These are phyloP conservation scores for Hyperoplus lanceolatus DNA, from an alignment of 2,797 vertebrate species.

Conservation along the genomic window DNA sequence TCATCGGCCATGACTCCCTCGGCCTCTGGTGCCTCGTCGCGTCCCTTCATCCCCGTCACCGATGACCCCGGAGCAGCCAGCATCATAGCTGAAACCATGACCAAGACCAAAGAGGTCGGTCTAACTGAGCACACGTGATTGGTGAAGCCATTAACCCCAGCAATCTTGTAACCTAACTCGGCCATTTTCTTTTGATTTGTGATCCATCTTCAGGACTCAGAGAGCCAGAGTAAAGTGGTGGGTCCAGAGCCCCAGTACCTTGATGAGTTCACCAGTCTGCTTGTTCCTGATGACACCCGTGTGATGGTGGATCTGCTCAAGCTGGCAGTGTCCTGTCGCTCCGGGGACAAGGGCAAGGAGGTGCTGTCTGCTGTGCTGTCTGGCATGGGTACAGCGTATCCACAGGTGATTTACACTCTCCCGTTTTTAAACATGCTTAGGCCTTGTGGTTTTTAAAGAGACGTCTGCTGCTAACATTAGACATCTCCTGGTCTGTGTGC, in stretches of 20 bases:
- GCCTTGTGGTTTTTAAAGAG: no score
- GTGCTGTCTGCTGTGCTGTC: constrained; percentile 96
- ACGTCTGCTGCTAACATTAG: neutral
- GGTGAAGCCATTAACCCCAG: neutral
- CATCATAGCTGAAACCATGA: constrained; percentile 99
- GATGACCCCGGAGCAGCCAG: constrained; percentile 98
- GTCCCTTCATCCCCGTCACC: constrained; percentile 98
- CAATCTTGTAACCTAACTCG: neutral
- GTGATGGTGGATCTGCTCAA: constrained; percentile 98
- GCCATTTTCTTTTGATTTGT: neutral
- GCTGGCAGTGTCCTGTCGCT: constrained; percentile 93
- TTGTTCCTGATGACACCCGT: constrained; percentile 94
- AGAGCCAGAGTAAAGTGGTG: constrained; percentile 92
- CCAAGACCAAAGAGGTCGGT: constrained; percentile 96
- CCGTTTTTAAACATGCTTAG: neutral
- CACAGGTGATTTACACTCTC: constrained; percentile 86
- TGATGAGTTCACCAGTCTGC: constrained; percentile 96
- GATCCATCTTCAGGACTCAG: constrained; percentile 88
- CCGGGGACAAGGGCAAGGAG: constrained; percentile 94
- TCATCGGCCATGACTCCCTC: constrained; percentile 96
- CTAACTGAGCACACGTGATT: neutral
- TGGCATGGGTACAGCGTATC: constrained; percentile 97
- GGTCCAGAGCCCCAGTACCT: constrained; percentile 96
- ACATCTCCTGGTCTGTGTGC: neutral
- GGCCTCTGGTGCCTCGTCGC: constrained; percentile 91